Percentiles rank a stretch among this genome's conserved stretches.
These are phyloP conservation scores for Pelochelys cantorii DNA, from an alignment of 2,797 vertebrate species.

Conservation along the genomic window DNA sequence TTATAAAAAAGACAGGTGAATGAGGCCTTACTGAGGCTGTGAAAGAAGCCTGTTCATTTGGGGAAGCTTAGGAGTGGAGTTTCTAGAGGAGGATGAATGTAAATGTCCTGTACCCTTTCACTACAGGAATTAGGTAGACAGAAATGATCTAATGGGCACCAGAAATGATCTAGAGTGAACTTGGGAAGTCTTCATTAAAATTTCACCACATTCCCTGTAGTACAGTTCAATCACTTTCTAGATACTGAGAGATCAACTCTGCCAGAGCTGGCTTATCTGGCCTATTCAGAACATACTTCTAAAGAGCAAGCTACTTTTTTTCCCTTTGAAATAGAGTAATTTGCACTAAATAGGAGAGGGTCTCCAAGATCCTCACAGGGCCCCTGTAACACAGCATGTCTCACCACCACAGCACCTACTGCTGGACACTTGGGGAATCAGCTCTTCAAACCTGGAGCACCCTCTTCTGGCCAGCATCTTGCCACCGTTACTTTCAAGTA, in stretches of 20 bases:
- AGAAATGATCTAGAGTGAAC: neutral
- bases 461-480: no score
- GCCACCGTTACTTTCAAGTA: no score
- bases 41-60: neutral
- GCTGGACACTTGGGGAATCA: no score
- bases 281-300: neutral
- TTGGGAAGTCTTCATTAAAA: neutral
- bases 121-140: neutral
- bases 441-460: no score
- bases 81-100: neutral
- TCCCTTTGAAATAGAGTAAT: neutral
- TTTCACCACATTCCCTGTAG: neutral
- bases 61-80: neutral
- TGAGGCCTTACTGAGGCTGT: neutral
- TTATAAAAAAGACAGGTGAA: neutral
- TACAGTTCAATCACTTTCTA: accelerated
- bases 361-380: neutral
- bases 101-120: neutral
- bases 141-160: neutral
- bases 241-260: accelerated
- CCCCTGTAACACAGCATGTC: neutral
- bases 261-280: neutral
- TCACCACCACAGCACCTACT: no score
- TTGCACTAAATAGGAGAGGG: neutral
- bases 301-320: accelerated